Base-by-base conservation (phyloP, 1,140 invertebrate species). In the Trachymyrmex septentrionalis region DNA sequence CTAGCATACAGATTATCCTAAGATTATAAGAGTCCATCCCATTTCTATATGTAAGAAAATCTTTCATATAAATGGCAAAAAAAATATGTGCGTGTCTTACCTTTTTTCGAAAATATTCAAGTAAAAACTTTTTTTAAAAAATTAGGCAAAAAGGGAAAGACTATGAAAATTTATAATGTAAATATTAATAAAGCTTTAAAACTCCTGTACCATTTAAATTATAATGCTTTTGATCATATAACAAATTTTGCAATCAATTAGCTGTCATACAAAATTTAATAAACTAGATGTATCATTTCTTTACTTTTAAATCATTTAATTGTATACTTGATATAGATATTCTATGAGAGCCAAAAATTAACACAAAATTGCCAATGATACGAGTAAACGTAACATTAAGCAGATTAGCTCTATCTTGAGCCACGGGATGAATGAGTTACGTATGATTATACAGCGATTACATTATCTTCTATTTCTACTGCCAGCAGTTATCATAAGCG, bases 381-480 rank as follows among this genome's bases (percentile, higher is more conserved):
- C 30, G 30, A 57, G 64, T 9, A 34, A 69, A 57, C 48, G 64
- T 81, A 67, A 80, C 63, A 24, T 53, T 64, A 38, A 30, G 85
- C 55, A 87, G 86, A 87, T 87, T 87, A 87, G 73, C 50, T 57
- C 61, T 77, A 78, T 78, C 85, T 67, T 71, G 48, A 44, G 57
- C 27, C 57, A 38, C 48, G 82, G 85, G 76, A 81, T 88, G 87
- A 88, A 88, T 88, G 87, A 78, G 76, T 53, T 55, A 73, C 72
- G 69, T 30, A 72, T 57, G 86, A 87, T 87, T 86, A 85, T 85
- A 75, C 66, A 34, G 71, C 55, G 86, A 87, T 86, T 86, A 48
- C 24, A 81, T 69, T 88, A 88, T 88, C 87, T 63, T 85, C 84
- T 81, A 87, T 88, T 73, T 87, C 87, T 86, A 86, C 85, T 81